A percentile compares a stretch with the other conserved stretches of the same genome.
Evolutionary conservation across 2,888 invertebrate genomes (phyloP).

Genomic region (Allacma fusca): DNA sequence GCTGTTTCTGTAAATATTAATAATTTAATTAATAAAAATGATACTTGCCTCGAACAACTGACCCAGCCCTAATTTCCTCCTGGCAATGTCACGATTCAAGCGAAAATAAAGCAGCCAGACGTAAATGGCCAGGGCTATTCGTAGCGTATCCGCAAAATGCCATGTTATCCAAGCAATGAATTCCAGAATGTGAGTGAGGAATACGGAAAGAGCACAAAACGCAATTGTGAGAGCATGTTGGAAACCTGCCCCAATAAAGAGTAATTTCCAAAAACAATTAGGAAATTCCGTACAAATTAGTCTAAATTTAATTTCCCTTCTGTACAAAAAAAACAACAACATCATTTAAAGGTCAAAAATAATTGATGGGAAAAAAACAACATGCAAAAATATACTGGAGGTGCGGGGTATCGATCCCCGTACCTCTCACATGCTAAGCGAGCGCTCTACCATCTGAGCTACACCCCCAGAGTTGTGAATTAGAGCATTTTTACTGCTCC

Average conservation of each 20-base stretch:
- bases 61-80: background rate
- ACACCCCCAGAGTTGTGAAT: background rate
- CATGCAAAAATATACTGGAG: background rate
- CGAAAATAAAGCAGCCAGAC: background rate
- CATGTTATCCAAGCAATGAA: slow-evolving; percentile 1
- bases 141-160: slow-evolving; percentile 2
- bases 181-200: background rate
- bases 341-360: too few relatives aligned
- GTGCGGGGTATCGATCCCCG: slow-evolving; percentile 2
- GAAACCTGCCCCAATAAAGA: too few relatives aligned
- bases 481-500: background rate
- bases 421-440: slow-evolving; percentile 16
- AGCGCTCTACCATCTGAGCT: slow-evolving; percentile 16
- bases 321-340: too few relatives aligned
- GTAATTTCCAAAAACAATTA: too few relatives aligned
- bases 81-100: background rate
- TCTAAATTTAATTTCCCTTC: too few relatives aligned
- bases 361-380: background rate
- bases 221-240: background rate
- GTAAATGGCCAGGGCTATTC: slow-evolving; percentile 5
- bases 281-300: too few relatives aligned
- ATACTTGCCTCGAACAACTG: background rate
- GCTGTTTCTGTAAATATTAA: too few relatives aligned
- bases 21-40: background rate
- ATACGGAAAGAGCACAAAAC: background rate